phyloP scores from a whole-genome alignment of 2,797 vertebrate genomes.

The Prunella strophiata region DNA sequence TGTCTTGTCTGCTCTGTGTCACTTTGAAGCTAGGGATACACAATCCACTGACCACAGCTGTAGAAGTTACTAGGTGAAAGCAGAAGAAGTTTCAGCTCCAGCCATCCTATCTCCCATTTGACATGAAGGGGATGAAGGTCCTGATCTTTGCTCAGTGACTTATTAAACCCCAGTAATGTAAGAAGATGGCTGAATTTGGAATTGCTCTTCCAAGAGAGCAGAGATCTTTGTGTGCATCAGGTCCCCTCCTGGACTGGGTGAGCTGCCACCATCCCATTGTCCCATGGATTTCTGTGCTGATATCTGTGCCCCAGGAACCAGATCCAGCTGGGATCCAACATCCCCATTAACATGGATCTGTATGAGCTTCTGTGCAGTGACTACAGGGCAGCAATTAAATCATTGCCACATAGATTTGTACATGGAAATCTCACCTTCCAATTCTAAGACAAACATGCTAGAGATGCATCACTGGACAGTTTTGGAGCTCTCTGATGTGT shows the following conservation, averaged over 20 bases:
- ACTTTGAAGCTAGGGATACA: background rate
- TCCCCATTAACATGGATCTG: background rate
- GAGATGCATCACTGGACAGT: background rate
- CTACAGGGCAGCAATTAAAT: background rate
- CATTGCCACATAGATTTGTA: background rate
- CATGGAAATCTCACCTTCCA: background rate
- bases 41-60: background rate
- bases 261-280: background rate
- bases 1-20: background rate
- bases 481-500: background rate
- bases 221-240: background rate
- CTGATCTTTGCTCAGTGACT: background rate
- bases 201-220: background rate
- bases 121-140: background rate
- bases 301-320: background rate
- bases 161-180: background rate
- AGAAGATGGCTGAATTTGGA: background rate
- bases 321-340: background rate
- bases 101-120: background rate
- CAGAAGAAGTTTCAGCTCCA: background rate
- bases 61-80: background rate
- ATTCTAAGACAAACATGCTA: background rate
- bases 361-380: background rate
- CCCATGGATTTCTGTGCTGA: background rate
- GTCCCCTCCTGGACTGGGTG: background rate